Base-by-base conservation (phyloP, 2,888 invertebrate species). In the Drosophila percnosoma region DNA sequence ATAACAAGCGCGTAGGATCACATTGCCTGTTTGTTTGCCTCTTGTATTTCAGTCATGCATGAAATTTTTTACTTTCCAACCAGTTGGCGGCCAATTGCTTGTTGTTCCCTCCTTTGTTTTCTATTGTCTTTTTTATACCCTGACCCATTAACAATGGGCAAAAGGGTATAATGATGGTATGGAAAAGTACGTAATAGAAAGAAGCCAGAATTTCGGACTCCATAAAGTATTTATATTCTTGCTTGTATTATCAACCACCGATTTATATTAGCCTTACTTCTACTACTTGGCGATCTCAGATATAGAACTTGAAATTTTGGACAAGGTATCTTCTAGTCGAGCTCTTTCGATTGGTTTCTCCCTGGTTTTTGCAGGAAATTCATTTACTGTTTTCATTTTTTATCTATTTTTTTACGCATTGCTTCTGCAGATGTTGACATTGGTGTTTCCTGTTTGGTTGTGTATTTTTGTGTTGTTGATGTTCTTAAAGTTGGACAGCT, bases 21-120 rank as follows among this genome's bases (percentile, higher is more conserved):
- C 38, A 36, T 49, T 42, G 36, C 49, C 52, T 49, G 59, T 27
- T 45, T 34, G 53, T n/a, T 18, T 36, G 24, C 67, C 63, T 87
- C 78, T 86, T 79, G 83, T 88, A 85, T 85, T 88, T 86, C 79
- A 83, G 86, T 86, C 88, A 88, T 88, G 88, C 77, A 86, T 83
- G 79, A 73, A 72, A 86, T 72, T 88, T 88, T 85, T 73, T 88
- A 53, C 73, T 69, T 83, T 87, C 74, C 88, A 87, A 63, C 72
- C 78, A 78, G 88, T 86, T 88, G 76, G 57, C 63, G 74, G 57
- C 63, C 69, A 76, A 52, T 82, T 67, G 73, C 49, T 71, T 80
- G 59, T 68, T 69, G 60, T 55, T 51, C 38, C 10, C 53, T 51
- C 61, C 38, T 53, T 74, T 75, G 67, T 72, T 73, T 63, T 71